phyloP scores from a whole-genome alignment of 2,113 vertebrate species.

The Albula glossodonta region DNA sequence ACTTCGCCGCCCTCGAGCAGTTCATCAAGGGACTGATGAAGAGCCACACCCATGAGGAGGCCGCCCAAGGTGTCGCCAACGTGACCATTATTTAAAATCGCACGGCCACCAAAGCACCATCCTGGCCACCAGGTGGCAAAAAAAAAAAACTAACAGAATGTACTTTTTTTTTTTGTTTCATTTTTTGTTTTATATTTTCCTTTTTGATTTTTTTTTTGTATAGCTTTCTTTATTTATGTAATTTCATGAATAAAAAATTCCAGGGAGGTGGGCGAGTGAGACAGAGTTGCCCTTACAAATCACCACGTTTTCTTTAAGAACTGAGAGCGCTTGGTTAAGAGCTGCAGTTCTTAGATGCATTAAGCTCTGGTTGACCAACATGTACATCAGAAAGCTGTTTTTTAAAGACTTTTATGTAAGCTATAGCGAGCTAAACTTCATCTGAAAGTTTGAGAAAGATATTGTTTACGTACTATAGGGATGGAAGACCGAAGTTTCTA shows the following conservation, averaged over 20 bases:
- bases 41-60: conserved; percentile 88
- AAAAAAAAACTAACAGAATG: conserved; percentile 61
- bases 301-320: not conserved
- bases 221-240: conserved; percentile 57
- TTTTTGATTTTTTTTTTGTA: conserved; percentile 46
- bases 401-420: not conserved
- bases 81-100: conserved; percentile 88
- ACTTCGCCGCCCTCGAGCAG: conserved; percentile 93
- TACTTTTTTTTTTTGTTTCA: conserved; percentile 47
- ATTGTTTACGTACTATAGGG: too few species aligned
- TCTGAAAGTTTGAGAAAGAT: not conserved
- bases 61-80: conserved; percentile 82
- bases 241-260: conserved; percentile 23
- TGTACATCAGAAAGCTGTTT: not conserved
- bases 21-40: conserved; percentile 94
- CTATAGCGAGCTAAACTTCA: not conserved
- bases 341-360: not conserved
- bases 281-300: not conserved
- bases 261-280: not conserved
- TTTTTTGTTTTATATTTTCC: conserved; percentile 27
- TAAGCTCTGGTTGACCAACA: not conserved
- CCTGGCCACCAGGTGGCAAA: conserved; percentile 46
- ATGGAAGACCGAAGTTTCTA: too few species aligned
- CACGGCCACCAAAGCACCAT: conserved; percentile 36
- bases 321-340: conserved; percentile 19